phyloP scores from a whole-genome alignment of 2,797 vertebrate genomes.

The Botia kubotai region DNA sequence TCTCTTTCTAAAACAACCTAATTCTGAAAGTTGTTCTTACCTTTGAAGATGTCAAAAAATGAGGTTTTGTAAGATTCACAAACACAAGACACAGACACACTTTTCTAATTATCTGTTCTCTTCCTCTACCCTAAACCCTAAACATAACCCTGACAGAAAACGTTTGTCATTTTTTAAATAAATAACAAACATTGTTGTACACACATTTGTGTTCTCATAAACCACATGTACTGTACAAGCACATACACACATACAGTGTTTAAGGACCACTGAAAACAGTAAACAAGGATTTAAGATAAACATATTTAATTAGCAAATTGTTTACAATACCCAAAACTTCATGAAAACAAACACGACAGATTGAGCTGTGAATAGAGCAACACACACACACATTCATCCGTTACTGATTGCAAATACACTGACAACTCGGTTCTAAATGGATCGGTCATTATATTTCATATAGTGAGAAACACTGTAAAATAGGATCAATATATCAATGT shows the following conservation, averaged over 20 bases:
- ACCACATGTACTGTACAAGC: not conserved
- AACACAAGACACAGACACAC: too few species aligned
- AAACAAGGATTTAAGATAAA: slow-evolving; percentile 75
- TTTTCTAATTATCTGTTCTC: not conserved
- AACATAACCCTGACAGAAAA: too few species aligned
- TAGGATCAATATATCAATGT: slow-evolving; percentile 58
- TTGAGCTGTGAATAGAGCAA: slow-evolving; percentile 80
- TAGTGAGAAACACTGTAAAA: slow-evolving; percentile 78
- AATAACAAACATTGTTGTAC: too few species aligned
- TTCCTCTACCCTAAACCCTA: too few species aligned
- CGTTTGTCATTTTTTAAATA: too few species aligned
- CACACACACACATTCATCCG: slow-evolving; percentile 76
- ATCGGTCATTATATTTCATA: slow-evolving; percentile 82
- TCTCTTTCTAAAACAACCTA: too few species aligned
- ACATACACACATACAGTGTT: slow-evolving; percentile 10
- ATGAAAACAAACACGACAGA: slow-evolving; percentile 80
- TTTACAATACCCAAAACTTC: slow-evolving; percentile 77
- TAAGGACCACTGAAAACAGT: slow-evolving; percentile 7
- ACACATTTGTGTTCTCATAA: too few species aligned
- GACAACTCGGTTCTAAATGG: slow-evolving; percentile 79
- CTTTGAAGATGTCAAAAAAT: not conserved
- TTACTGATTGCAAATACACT: slow-evolving; percentile 64
- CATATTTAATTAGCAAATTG: slow-evolving; percentile 79
- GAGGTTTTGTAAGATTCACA: not conserved
- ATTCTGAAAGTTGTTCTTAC: not conserved